Evolutionary conservation across 2,888 invertebrate species (phyloP).

Genomic region (Dione vanillae): DNA sequence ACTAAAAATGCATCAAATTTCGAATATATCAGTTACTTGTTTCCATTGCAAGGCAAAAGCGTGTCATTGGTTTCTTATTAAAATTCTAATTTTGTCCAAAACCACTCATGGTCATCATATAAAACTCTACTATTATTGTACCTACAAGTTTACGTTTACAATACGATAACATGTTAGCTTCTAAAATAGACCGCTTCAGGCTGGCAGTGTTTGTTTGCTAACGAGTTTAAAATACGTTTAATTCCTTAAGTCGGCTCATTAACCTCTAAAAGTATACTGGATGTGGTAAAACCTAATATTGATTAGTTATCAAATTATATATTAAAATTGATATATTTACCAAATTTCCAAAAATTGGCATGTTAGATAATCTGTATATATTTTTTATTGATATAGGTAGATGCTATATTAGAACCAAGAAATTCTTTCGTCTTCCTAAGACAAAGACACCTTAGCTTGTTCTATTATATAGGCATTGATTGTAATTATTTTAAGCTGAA

Average conservation of each 20-base stretch:
- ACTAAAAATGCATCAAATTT: too few relatives aligned
- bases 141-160: conserved; percentile 36
- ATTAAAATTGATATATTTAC: neutral
- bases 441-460: neutral
- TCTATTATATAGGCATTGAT: neutral
- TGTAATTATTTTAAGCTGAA: conserved; percentile 10
- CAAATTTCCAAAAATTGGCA: too few relatives aligned
- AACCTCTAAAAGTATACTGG: conserved; percentile 40
- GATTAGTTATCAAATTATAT: neutral
- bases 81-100: neutral
- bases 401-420: neutral
- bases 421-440: neutral
- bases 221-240: conserved; percentile 44
- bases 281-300: conserved; percentile 34
- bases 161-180: conserved; percentile 40
- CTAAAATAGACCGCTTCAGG: conserved; percentile 42
- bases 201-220: conserved; percentile 44
- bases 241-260: conserved; percentile 44
- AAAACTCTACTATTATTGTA: conserved; percentile 37
- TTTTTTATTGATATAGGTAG: too few relatives aligned
- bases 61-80: neutral
- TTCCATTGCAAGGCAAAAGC: too few relatives aligned
- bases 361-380: too few relatives aligned
- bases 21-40: too few relatives aligned
- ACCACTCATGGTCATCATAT: neutral